Conservation (phyloP, 2,888 invertebrate species). For the Metellina segmentata region DNA sequence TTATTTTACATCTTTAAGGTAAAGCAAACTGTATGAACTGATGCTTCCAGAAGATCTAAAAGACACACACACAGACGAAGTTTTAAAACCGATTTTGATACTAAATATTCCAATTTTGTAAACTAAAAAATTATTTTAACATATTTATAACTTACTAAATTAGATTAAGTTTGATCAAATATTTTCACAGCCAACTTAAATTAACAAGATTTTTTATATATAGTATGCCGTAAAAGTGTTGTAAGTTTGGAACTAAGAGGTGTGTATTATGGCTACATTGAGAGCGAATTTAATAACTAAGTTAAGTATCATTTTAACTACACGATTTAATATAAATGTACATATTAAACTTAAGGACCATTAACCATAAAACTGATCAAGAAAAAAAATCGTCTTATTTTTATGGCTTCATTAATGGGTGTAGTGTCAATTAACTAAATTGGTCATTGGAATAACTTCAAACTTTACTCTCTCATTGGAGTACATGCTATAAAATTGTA, state of each 20-base stretch:
- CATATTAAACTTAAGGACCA: constrained; percentile 24
- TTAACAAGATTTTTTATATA: too few relatives aligned
- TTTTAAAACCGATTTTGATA: too few relatives aligned
- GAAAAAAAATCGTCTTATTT: constrained; percentile 16
- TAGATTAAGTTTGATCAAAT: too few relatives aligned
- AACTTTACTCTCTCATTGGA: constrained; percentile 10
- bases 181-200: too few relatives aligned
- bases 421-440: constrained; percentile 28
- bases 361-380: constrained; percentile 20
- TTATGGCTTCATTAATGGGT: constrained; percentile 29
- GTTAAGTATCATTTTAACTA: constrained; percentile 15
- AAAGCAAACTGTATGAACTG: too few relatives aligned
- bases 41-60: too few relatives aligned
- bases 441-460: constrained; percentile 25
- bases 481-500: background rate
- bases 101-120: too few relatives aligned
- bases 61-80: too few relatives aligned
- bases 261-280: background rate
- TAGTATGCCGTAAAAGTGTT: background rate
- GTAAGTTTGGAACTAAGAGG: background rate
- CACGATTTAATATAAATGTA: background rate
- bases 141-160: too few relatives aligned
- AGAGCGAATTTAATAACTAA: background rate
- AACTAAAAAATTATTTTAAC: too few relatives aligned
- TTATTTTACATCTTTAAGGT: too few relatives aligned